These are phyloP conservation scores for Gymnodraco acuticeps DNA, from an alignment of 2,797 vertebrate genomes.

Conservation along the genomic window DNA sequence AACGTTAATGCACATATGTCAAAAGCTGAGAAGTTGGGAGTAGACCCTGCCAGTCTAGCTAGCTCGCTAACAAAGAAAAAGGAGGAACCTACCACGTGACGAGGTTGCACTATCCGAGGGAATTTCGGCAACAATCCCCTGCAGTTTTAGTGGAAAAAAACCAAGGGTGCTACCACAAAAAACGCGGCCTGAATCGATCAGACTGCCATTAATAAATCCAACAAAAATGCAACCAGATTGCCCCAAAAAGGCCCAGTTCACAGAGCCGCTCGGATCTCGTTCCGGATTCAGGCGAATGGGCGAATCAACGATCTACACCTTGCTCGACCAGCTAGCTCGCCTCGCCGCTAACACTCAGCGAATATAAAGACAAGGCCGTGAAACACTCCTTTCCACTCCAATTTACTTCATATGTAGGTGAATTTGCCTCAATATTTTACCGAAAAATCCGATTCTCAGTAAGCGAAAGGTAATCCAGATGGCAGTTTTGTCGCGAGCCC, in stretches of 20 bases:
- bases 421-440: constrained; percentile 43
- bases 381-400: constrained; percentile 59
- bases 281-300: constrained; percentile 85
- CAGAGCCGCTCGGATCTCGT: constrained; percentile 73
- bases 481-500: constrained; percentile 67
- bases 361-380: constrained; percentile 71
- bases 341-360: constrained; percentile 68
- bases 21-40: constrained; percentile 73
- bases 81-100: constrained; percentile 98
- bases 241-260: constrained; percentile 54
- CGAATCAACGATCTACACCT: constrained; percentile 83
- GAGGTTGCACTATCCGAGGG: constrained; percentile 93
- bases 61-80: constrained; percentile 93
- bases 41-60: constrained; percentile 67
- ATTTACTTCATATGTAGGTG: constrained; percentile 47
- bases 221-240: constrained; percentile 34
- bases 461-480: constrained; percentile 49
- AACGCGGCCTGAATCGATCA: constrained; percentile 48
- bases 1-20: constrained; percentile 47
- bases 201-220: constrained; percentile 70
- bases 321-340: constrained; percentile 73
- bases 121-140: constrained; percentile 92
- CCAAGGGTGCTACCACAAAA: constrained; percentile 56
- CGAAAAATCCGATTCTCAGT: constrained; percentile 58
- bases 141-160: constrained; percentile 87